Conservation (phyloP, 2,888 invertebrate species). For the Craniophora ligustri region DNA sequence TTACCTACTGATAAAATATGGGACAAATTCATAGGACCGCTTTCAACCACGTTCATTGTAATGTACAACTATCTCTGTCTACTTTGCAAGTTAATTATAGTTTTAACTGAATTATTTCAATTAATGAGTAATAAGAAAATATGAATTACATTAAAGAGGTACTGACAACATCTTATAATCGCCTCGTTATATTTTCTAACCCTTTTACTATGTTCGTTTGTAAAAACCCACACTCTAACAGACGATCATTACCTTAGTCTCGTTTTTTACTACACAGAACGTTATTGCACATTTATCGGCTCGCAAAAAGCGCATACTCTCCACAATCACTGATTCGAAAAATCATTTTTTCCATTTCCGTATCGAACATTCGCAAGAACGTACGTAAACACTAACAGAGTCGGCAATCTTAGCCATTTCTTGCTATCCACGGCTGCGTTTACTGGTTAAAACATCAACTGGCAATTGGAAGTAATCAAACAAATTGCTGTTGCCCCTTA, state of each 20-base stretch:
- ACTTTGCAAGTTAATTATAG: constrained; percentile 6
- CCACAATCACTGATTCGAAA: constrained; percentile 73
- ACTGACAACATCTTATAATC: constrained; percentile 39
- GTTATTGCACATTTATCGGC: constrained; percentile 73
- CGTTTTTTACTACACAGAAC: constrained; percentile 52
- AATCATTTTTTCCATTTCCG: constrained; percentile 70
- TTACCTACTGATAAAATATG: neutral
- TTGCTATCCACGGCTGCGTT: constrained; percentile 71
- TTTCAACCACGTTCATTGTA: constrained; percentile 1
- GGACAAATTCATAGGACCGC: neutral
- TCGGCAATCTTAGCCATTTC: constrained; percentile 78
- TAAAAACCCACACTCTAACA: constrained; percentile 50
- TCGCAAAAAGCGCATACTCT: constrained; percentile 68
- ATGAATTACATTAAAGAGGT: constrained; percentile 31
- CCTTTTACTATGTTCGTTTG: constrained; percentile 22
- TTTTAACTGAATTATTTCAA: constrained; percentile 28
- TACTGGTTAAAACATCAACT: constrained; percentile 81
- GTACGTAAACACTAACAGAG: constrained; percentile 63
- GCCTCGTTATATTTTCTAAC: constrained; percentile 28
- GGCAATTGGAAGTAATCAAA: constrained; percentile 82
- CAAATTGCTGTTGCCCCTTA: constrained; percentile 81
- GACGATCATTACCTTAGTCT: constrained; percentile 53
- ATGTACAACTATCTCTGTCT: constrained; percentile 1
- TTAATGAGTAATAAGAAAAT: constrained; percentile 19
- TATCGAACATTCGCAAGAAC: constrained; percentile 64